A percentile compares a stretch with the other conserved stretches of the same genome.
Evolutionary conservation across 2,888 invertebrate species (phyloP).

Genomic region (Venusia cambrica): DNA sequence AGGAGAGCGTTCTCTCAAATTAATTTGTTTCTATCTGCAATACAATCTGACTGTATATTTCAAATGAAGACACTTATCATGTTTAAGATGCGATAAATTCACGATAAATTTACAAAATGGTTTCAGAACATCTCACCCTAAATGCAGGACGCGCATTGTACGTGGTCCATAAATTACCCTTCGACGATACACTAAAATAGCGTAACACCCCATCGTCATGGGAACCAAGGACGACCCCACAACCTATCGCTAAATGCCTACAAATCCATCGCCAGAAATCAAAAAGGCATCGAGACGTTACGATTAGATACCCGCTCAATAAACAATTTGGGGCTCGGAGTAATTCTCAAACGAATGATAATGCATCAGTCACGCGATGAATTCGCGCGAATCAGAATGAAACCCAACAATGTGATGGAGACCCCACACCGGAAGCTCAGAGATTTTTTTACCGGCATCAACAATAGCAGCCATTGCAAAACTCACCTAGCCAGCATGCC

Average conservation of each 20-base stretch:
- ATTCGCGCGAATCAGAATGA: slow-evolving; percentile 59
- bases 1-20: neutral
- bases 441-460: slow-evolving; percentile 69
- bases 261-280: slow-evolving; percentile 70
- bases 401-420: slow-evolving; percentile 56
- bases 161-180: slow-evolving; percentile 72
- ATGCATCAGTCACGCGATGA: slow-evolving; percentile 66
- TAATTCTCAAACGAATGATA: slow-evolving; percentile 61
- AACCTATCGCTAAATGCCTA: slow-evolving; percentile 63
- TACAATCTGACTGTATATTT: slow-evolving; percentile 27
- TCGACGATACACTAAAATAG: slow-evolving; percentile 76
- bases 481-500: slow-evolving; percentile 56
- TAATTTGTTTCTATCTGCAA: slow-evolving; percentile 25
- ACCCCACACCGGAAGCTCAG: slow-evolving; percentile 58
- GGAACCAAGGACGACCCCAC: slow-evolving; percentile 60
- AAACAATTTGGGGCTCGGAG: slow-evolving; percentile 66
- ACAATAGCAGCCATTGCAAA: slow-evolving; percentile 61
- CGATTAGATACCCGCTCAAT: slow-evolving; percentile 72
- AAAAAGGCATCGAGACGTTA: slow-evolving; percentile 69
- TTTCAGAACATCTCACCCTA: slow-evolving; percentile 60
- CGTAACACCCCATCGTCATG: slow-evolving; percentile 74
- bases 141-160: slow-evolving; percentile 62
- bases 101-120: slow-evolving; percentile 64
- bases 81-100: slow-evolving; percentile 48
- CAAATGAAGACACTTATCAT: slow-evolving; percentile 29